Conservation (phyloP, 2,113 vertebrate species). For the Ictidomys tridecemlineatus region DNA sequence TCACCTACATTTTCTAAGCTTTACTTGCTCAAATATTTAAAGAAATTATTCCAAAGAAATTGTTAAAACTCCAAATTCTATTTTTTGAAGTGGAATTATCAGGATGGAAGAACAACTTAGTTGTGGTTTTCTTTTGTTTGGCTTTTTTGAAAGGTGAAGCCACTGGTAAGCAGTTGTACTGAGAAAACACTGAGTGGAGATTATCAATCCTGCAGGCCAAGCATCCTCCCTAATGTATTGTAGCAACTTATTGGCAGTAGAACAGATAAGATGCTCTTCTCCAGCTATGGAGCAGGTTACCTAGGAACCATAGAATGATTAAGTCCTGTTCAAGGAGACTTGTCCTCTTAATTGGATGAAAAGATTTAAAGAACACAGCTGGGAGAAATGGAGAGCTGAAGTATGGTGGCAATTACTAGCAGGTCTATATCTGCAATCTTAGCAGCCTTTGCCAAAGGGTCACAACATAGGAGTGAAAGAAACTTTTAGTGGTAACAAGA, state of each 20-base stretch:
- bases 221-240: constrained; percentile 24
- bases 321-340: constrained; percentile 64
- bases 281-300: constrained; percentile 80
- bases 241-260: constrained; percentile 66
- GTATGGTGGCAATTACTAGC: not conserved
- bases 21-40: not conserved
- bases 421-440: not conserved
- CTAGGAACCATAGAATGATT: constrained; percentile 84
- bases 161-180: constrained; percentile 28
- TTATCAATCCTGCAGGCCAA: constrained; percentile 59
- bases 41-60: constrained; percentile 13
- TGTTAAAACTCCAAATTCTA: not conserved
- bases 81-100: not conserved
- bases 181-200: constrained; percentile 41
- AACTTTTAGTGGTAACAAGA: not conserved
- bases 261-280: constrained; percentile 70
- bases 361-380: constrained; percentile 66
- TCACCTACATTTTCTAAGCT: not conserved
- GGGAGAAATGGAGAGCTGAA: not conserved
- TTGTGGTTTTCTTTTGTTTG: not conserved
- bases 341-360: constrained; percentile 74
- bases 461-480: not conserved
- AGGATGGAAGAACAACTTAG: not conserved
- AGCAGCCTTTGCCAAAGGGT: not conserved
- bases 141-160: not conserved